Evolutionary conservation across 2,888 invertebrate genomes (phyloP), one percentile per base, ranked within the genome.

Genomic region (Falcaria lacertinaria): DNA sequence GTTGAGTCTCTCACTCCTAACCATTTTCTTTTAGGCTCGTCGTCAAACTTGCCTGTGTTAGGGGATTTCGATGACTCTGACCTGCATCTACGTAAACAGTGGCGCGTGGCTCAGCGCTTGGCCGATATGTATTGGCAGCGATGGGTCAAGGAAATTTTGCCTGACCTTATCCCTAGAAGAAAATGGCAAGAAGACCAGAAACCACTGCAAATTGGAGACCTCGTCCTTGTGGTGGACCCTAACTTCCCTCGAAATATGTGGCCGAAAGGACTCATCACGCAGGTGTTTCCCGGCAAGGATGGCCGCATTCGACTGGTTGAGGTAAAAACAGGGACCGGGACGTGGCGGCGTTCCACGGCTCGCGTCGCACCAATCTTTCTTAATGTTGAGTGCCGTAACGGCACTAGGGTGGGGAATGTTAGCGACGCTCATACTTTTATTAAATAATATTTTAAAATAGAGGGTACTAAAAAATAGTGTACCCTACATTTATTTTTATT

Each of bases 1-100:
- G 15, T 33, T 0, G 63, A 64, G 34, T 41, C 57, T 0, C 36
- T 66, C 2, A 67, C 67, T 1, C 56, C 53, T 1, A 57, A 54
- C 35, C 52, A 54, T 32, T 52, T 54, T 28, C 34, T 54, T 0
- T 4, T 54, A 5, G 52, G 47, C 8, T 25, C 43, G 1, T 34
- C 40, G 2, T 34, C 41, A 7, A 41, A 34, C 36, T 34, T 41
- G 35, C 46, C 52, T 8, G 15, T 34, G 0, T 13, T 16, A 1
- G 47, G 45, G 1, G 14, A 4, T 5, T 44, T 43, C 17, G 44
- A 40, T n/a, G 45, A 8, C 8, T 32, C 32, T n/a, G 32, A 32
- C 32, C 13, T 41, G 1, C 41, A 8, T 33, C 14, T 28, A n/a
- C 22, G 44, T 1, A 48, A 45, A 25, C 39, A 42, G 13, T 48